Evolutionary conservation across 2,888 invertebrate species (phyloP).

Genomic region (Leistus spinibarbis): DNA sequence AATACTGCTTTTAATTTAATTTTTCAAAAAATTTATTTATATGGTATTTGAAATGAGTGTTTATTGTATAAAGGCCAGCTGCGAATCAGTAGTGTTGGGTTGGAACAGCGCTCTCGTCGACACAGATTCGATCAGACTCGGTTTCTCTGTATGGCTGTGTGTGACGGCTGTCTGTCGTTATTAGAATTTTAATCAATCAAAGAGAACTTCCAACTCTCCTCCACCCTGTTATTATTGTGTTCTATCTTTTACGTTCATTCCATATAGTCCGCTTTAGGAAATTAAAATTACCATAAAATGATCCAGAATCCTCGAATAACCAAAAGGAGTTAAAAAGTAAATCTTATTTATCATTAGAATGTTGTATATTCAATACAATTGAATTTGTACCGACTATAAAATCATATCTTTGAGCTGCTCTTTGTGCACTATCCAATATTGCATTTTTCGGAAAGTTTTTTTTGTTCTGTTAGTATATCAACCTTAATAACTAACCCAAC

Average conservation of each 20-base stretch:
- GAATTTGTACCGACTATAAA: no score
- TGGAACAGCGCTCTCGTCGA: background rate
- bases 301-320: background rate
- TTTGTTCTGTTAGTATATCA: no score
- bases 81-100: background rate
- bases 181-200: slow-evolving; percentile 34
- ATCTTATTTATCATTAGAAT: no score
- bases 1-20: no score
- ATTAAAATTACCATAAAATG: background rate
- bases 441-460: no score
- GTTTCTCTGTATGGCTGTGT: background rate
- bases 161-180: slow-evolving; percentile 29
- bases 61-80: background rate
- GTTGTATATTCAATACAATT: no score
- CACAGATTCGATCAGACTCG: slow-evolving; percentile 13
- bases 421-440: no score
- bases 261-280: background rate
- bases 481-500: no score
- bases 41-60: background rate
- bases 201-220: background rate
- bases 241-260: background rate
- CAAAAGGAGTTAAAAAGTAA: no score
- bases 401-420: no score
- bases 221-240: background rate
- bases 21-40: no score